Conservation (phyloP, 2,888 invertebrate genomes). For the Spicauda simplicius region DNA sequence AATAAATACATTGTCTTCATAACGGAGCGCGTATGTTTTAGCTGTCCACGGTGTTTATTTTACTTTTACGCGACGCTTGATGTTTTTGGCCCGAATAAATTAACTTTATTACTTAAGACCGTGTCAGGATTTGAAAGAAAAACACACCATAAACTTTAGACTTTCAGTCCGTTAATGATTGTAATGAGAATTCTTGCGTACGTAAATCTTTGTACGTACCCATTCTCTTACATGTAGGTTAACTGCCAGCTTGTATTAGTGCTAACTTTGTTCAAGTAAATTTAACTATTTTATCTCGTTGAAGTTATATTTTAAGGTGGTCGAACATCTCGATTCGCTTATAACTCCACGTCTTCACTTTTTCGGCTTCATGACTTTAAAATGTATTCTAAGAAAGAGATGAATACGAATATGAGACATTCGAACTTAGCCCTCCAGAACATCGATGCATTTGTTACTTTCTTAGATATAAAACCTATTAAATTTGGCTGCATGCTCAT, state of each 20-base stretch:
- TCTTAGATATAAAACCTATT: too few relatives aligned
- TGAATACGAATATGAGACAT: too few relatives aligned
- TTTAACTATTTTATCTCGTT: neutral
- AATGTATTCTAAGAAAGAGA: too few relatives aligned
- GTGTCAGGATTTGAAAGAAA: constrained; percentile 28
- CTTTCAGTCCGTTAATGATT: constrained; percentile 29
- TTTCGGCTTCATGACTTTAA: too few relatives aligned
- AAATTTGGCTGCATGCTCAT: too few relatives aligned
- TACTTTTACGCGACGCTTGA: constrained; percentile 25
- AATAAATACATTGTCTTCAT: constrained; percentile 53
- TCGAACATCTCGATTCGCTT: too few relatives aligned
- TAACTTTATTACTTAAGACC: constrained; percentile 35
- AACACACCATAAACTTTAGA: constrained; percentile 18
- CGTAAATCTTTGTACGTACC: constrained; percentile 16
- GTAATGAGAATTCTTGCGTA: constrained; percentile 24
- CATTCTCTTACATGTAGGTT: constrained; percentile 29
- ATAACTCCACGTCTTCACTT: too few relatives aligned
- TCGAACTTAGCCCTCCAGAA: too few relatives aligned
- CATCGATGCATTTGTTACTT: too few relatives aligned
- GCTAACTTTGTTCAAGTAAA: neutral
- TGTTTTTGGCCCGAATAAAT: constrained; percentile 31
- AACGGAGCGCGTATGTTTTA: constrained; percentile 45
- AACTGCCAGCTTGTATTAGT: neutral
- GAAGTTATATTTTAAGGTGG: neutral
- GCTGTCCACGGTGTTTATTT: constrained; percentile 25